Evolutionary conservation across 2,113 vertebrate species (phyloP).

Genomic region (Numenius arquata): DNA sequence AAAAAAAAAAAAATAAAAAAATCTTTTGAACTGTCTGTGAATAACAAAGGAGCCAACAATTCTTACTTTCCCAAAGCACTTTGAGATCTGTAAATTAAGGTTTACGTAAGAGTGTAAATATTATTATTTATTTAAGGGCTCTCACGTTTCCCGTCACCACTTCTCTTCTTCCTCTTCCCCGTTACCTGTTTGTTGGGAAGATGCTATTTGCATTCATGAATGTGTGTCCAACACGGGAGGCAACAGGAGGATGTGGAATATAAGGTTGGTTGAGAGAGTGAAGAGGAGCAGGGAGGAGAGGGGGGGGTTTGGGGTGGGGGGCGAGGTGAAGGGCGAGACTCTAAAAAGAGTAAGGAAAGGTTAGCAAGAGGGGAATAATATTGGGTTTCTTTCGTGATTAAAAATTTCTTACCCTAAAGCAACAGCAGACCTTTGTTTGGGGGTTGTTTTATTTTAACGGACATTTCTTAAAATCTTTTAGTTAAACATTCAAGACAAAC

Average conservation of each 20-base stretch:
- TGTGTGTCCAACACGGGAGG: background rate
- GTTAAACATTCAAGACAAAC: background rate
- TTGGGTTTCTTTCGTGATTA: constrained; percentile 33
- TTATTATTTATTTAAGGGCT: constrained; percentile 55
- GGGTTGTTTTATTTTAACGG: background rate
- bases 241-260: background rate
- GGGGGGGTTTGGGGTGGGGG: background rate
- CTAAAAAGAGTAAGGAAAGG: background rate
- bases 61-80: background rate
- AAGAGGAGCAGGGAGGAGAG: background rate
- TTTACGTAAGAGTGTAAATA: constrained; percentile 21
- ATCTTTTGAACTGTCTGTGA: background rate
- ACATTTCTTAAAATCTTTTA: background rate
- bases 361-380: constrained; percentile 29
- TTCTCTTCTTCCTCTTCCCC: background rate
- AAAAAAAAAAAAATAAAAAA: background rate
- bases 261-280: background rate
- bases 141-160: constrained; percentile 15
- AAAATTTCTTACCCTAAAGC: constrained; percentile 10
- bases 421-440: background rate
- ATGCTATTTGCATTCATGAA: constrained; percentile 2
- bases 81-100: background rate
- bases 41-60: background rate
- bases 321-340: background rate
- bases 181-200: background rate